Base-by-base conservation (phyloP, 1,140 invertebrate genomes). In the Cotesia typhae region DNA sequence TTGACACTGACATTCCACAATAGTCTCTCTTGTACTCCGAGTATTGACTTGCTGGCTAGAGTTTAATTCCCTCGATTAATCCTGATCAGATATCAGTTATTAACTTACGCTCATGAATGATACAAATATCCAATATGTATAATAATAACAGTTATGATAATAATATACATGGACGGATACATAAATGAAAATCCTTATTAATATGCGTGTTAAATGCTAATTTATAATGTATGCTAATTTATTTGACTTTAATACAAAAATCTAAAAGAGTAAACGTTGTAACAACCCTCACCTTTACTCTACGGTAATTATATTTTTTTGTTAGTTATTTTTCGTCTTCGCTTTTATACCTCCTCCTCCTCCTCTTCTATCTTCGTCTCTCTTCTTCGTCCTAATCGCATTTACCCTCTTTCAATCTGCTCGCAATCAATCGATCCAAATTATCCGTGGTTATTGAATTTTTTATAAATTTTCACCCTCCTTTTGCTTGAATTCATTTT, bases 21-120 rank as follows among this genome's bases (percentile, higher is more conserved):
- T 72, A 59, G 64, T 64, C 70, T 47, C 41, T 47, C 10, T 47
- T 47, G 41, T 47, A 47, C 41, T 57, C 60, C 41, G 51, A 65
- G 63, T 72, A 72, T 72, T 72, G 70, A 72, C 64, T 72, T 60
- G 55, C 53, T 63, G 28, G 51, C 51, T 12, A 37, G 63, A 66
- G 70, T 72, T 72, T 52, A 72, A 72, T 72, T 72, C 70, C 64
- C 64, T 67, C 65, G 70, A 72, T 72, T 72, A 72, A 51, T 51
- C 63, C 36, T 55, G n/a, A 66, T 60, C 63, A 53, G 70, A 72
- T 72, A 72, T 72, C 70, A 67, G 70, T 60, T 72, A 65, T 57
- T 52, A 59, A 55, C 70, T 65, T 37, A 61, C 55, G 28, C 41
- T 47, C 41, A 10, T 47, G 41, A 47, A 47, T 47, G 41, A 47